Evolutionary conservation across 2,888 invertebrate species (phyloP), one percentile per base, ranked within the genome.

Genomic region (Eupeodes latifasciatus): DNA sequence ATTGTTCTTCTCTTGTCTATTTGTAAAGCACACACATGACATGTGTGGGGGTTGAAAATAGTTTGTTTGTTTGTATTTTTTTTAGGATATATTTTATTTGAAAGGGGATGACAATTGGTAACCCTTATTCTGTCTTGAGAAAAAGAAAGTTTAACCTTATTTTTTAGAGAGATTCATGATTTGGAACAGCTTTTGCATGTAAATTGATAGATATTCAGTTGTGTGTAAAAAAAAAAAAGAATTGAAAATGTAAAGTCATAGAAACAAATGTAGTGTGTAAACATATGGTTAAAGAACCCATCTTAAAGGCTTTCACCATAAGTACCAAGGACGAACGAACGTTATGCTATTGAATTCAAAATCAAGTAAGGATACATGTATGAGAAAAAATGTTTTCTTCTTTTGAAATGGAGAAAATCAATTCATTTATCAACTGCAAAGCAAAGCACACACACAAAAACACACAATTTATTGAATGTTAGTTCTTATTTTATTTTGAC

Each of bases 181-280:
- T 72, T 66, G 57, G 53, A 83, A 72, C 72, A 72, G 49, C 57
- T 66, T 74, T 72, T 36, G 74, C 55, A 47, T 74, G 57, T 80
- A 64, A 62, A 64, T 80, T 64, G 64, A 14, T 74, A 59, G 64
- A 14, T 74, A 59, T 81, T 74, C 81, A 67, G 40, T 79, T 62
- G 64, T 55, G 55, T 55, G 55, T 75, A 34, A 75, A 75, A 59
- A 57, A 34, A 34, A 27, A 6, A 44, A 6, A 4, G 19, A 47
- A 66, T 40, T 40, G 40, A 57, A 75, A 66, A 66, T 44, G 66
- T 36, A 51, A 27, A 44, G 59, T 79, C 44, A 49, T 72, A 53
- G 47, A 80, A 57, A 74, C 19, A 57, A 72, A 72, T 66, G 62
- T 55, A 64, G 55, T 57, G 49, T 49, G 72, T 59, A 36, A 74